phyloP scores from a whole-genome alignment of 2,888 invertebrate species.

The Lymantria monacha region DNA sequence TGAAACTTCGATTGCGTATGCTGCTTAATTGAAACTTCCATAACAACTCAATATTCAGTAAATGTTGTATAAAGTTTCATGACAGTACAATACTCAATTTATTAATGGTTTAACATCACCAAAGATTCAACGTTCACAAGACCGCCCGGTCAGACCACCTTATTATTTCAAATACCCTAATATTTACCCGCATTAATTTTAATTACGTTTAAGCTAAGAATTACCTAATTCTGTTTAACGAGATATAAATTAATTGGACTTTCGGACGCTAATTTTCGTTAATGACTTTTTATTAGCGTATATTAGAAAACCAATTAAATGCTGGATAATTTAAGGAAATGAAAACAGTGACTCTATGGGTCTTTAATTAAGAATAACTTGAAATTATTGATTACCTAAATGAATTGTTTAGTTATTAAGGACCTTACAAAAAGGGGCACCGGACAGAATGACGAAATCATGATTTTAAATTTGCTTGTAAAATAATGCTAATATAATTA shows the following conservation, averaged over 20 bases:
- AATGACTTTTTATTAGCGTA: constrained; percentile 9
- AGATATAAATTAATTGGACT: constrained; percentile 11
- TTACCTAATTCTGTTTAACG: constrained; percentile 3
- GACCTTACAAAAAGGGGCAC: too few species aligned
- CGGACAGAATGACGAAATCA: too few species aligned
- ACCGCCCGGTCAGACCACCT: background rate
- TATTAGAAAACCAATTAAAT: too few species aligned
- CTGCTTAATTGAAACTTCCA: constrained; percentile 15
- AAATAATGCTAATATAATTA: too few species aligned
- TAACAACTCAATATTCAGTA: constrained; percentile 12
- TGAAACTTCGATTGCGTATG: background rate
- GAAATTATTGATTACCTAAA: too few species aligned
- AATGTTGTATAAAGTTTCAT: constrained; percentile 19
- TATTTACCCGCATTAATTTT: constrained; percentile 5
- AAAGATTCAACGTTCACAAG: background rate
- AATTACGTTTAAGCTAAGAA: constrained; percentile 5
- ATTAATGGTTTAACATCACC: background rate
- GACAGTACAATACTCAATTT: constrained; percentile 9
- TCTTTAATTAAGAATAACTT: too few species aligned
- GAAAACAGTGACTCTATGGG: too few species aligned
- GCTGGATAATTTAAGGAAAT: too few species aligned
- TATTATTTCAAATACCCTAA: constrained; percentile 1
- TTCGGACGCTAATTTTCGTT: constrained; percentile 5
- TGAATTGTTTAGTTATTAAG: too few species aligned
- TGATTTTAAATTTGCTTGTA: too few species aligned